Conservation (phyloP, 2,888 invertebrate species). For the Rhamphomyia laevipes region DNA sequence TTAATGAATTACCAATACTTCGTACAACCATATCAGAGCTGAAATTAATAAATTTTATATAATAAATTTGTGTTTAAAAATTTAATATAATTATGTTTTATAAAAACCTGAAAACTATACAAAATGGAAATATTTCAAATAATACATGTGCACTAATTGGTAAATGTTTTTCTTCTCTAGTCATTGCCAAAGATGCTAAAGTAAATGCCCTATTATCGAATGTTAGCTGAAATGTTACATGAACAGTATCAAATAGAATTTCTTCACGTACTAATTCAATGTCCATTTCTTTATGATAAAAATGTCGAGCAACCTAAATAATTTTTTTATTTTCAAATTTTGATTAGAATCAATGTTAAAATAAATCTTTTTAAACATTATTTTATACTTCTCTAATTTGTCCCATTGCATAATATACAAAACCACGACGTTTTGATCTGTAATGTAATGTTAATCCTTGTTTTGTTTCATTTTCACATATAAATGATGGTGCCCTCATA, state of each 20-base stretch:
- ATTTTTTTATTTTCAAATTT: slow-evolving; percentile 4
- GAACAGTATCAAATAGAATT: slow-evolving; percentile 77
- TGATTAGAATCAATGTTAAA: background rate
- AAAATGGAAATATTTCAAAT: slow-evolving; percentile 96
- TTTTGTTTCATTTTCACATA: slow-evolving; percentile 88
- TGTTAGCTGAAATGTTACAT: slow-evolving; percentile 85
- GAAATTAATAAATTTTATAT: slow-evolving; percentile 12
- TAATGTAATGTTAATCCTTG: slow-evolving; percentile 90
- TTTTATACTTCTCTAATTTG: slow-evolving; percentile 69
- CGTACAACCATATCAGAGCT: slow-evolving; percentile 80
- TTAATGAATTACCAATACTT: slow-evolving; percentile 80
- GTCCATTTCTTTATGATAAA: slow-evolving; percentile 89
- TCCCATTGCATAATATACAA: slow-evolving; percentile 94
- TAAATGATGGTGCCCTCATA: slow-evolving; percentile 86
- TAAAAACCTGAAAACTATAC: slow-evolving; percentile 81
- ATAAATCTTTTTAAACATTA: background rate
- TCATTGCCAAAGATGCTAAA: slow-evolving; percentile 70
- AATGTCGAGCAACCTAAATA: slow-evolving; percentile 72
- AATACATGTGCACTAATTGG: slow-evolving; percentile 81
- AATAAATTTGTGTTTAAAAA: background rate
- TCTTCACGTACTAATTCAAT: slow-evolving; percentile 84
- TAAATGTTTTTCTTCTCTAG: slow-evolving; percentile 75
- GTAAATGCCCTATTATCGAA: slow-evolving; percentile 91
- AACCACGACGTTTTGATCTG: slow-evolving; percentile 83
- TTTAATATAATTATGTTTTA: background rate